These are phyloP conservation scores for Antrozous pallidus DNA, from an alignment of 2,797 vertebrate genomes.

Conservation along the genomic window DNA sequence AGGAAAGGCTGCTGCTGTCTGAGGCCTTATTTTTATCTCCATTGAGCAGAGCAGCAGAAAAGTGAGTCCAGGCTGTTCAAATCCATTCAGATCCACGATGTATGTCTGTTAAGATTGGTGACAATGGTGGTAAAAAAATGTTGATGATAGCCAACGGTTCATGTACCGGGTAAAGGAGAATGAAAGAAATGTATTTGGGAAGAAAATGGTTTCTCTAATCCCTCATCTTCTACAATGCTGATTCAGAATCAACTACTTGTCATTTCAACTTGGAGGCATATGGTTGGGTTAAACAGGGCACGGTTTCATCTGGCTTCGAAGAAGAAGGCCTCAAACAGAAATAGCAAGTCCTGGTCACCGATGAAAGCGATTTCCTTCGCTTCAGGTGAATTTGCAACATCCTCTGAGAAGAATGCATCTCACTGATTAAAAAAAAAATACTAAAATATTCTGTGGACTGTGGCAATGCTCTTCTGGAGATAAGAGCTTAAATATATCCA, in stretches of 20 bases:
- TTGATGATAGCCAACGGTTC: background rate
- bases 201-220: conserved; percentile 18
- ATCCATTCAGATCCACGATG: background rate
- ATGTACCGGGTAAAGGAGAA: conserved; percentile 1
- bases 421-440: background rate
- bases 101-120: background rate
- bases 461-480: background rate
- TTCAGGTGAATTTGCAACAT: background rate
- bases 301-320: conserved; percentile 11
- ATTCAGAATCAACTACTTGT: conserved; percentile 6
- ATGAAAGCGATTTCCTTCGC: background rate
- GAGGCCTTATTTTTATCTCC: background rate
- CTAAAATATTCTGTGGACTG: background rate
- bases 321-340: background rate
- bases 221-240: background rate
- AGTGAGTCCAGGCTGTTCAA: background rate
- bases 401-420: conserved; percentile 8
- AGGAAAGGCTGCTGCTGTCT: background rate
- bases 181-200: background rate
- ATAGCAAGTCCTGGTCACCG: background rate
- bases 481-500: conserved; percentile 36
- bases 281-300: background rate
- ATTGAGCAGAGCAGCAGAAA: background rate
- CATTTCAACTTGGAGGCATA: background rate
- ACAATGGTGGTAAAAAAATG: background rate